Evolutionary conservation across 2,797 vertebrate species (phyloP).

Genomic region (Taeniopygia guttata): DNA sequence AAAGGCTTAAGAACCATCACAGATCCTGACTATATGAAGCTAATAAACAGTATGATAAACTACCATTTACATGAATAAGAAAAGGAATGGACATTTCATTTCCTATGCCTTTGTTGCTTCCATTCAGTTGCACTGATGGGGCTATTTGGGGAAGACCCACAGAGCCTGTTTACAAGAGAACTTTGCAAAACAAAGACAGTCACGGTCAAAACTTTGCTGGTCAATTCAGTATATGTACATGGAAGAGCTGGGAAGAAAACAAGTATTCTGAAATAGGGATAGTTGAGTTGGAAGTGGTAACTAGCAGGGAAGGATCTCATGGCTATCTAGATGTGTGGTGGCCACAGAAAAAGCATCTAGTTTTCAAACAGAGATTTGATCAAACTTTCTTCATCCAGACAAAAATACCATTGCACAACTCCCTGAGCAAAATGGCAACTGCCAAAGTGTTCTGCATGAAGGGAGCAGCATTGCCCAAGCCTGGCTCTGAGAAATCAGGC

Average conservation of each 20-base stretch:
- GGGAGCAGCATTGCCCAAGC: background rate
- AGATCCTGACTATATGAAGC: constrained; percentile 35
- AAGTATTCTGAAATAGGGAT: background rate
- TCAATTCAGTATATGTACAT: constrained; percentile 63
- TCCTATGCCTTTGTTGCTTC: constrained; percentile 70
- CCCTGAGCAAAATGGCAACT: background rate
- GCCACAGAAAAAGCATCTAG: background rate
- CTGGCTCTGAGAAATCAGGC: background rate
- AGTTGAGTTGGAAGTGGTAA: background rate
- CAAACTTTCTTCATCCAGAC: background rate
- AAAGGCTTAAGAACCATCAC: constrained; percentile 40
- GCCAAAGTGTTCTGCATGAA: background rate
- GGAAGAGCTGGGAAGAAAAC: constrained; percentile 31
- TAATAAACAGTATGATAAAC: constrained; percentile 64
- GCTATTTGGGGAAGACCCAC: constrained; percentile 63
- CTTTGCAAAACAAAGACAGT: constrained; percentile 79
- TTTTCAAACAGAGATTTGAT: background rate
- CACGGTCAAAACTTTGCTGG: constrained; percentile 73
- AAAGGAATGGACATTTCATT: constrained; percentile 69
- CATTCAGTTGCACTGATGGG: constrained; percentile 50
- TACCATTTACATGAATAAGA: constrained; percentile 66
- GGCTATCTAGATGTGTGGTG: background rate
- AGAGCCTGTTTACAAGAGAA: constrained; percentile 70
- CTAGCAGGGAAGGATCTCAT: background rate
- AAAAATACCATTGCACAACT: background rate